phyloP scores from a whole-genome alignment of 2,797 vertebrate species.

The Falco concolor region DNA sequence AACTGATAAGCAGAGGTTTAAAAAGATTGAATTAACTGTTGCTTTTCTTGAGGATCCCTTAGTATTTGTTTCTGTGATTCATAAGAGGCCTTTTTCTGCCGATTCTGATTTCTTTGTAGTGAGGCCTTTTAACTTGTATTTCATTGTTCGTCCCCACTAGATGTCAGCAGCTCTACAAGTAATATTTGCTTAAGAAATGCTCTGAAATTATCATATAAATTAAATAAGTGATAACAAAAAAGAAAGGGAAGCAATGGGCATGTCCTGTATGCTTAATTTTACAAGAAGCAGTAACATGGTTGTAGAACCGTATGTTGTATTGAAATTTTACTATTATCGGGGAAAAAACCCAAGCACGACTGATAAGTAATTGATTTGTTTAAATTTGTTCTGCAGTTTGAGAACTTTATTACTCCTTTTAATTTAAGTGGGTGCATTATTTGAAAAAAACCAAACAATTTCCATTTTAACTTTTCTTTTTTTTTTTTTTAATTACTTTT shows the following conservation, averaged over 20 bases:
- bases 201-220: background rate
- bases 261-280: background rate
- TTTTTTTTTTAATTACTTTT: background rate
- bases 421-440: background rate
- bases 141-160: background rate
- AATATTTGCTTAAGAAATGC: background rate
- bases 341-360: background rate
- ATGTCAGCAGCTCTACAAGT: conserved; percentile 34
- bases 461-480: rapidly evolving
- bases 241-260: background rate
- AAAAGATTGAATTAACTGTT: background rate
- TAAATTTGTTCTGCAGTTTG: background rate
- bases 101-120: background rate
- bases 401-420: background rate
- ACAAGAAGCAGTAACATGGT: background rate
- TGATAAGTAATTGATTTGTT: background rate
- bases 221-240: background rate
- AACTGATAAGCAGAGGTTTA: background rate
- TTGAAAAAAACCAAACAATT: background rate
- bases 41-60: background rate
- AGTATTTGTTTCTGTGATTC: background rate
- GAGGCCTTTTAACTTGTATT: background rate
- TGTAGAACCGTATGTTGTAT: background rate
- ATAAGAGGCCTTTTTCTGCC: background rate
- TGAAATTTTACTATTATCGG: background rate